Evolutionary conservation across 2,888 invertebrate species (phyloP).

Genomic region (Eilema griseolum): DNA sequence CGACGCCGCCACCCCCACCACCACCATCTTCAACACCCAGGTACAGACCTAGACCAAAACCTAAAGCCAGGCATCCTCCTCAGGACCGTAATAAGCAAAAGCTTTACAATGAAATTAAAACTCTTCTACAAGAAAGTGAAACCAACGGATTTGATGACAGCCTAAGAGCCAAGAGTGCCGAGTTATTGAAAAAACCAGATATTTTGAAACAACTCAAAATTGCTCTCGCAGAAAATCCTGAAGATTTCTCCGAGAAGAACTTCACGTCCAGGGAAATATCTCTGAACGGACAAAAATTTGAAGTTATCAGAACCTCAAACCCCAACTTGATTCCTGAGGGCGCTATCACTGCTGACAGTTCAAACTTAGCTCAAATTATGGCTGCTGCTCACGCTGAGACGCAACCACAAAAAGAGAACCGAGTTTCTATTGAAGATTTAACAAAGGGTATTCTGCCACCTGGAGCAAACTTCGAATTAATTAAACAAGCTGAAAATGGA

Average conservation of each 20-base stretch:
- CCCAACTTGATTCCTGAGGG: conserved; percentile 89
- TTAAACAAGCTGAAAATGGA: conserved; percentile 92
- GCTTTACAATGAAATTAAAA: conserved; percentile 87
- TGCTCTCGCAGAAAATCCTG: conserved; percentile 90
- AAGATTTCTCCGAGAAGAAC: conserved; percentile 89
- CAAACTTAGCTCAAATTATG: conserved; percentile 76
- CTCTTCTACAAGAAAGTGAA: conserved; percentile 85
- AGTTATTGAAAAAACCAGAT: conserved; percentile 90
- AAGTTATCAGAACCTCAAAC: conserved; percentile 90
- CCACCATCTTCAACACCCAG: conserved; percentile 70
- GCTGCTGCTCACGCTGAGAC: conserved; percentile 75
- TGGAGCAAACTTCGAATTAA: conserved; percentile 92
- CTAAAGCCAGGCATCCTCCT: conserved; percentile 76
- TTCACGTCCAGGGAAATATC: conserved; percentile 91
- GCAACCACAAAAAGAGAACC: conserved; percentile 87
- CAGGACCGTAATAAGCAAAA: conserved; percentile 86
- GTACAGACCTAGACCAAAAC: conserved; percentile 71
- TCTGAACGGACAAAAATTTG: conserved; percentile 92
- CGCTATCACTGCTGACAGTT: conserved; percentile 81
- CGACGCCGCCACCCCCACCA: conserved; percentile 62
- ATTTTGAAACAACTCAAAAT: conserved; percentile 91
- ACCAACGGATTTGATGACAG: conserved; percentile 86
- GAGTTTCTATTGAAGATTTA: conserved; percentile 91
- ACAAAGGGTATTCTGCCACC: conserved; percentile 93
- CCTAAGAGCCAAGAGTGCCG: conserved; percentile 82